A percentile compares a stretch with the other conserved stretches of the same genome.
Evolutionary conservation across 2,113 vertebrate genomes (phyloP).

Genomic region (Phocoena sinus): DNA sequence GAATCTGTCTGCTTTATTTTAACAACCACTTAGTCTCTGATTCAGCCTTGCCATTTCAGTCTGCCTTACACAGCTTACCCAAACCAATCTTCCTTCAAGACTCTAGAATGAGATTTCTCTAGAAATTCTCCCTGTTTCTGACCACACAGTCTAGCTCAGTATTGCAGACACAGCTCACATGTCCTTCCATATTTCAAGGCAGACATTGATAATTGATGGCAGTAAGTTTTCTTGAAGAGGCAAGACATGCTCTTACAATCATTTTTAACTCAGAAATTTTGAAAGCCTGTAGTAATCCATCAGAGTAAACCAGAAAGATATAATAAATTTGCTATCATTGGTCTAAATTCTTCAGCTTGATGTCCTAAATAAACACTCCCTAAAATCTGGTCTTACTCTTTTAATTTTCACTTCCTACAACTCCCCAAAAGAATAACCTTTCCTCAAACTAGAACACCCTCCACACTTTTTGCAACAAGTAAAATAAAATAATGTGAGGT

Average conservation of each 20-base stretch:
- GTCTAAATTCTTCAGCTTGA: not conserved
- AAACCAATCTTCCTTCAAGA: not conserved
- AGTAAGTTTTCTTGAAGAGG: not conserved
- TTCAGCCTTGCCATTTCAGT: not conserved
- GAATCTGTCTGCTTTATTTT: not conserved
- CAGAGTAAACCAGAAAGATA: not conserved
- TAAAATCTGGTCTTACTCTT: not conserved
- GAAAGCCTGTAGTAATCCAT: not conserved
- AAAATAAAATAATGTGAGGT: not conserved
- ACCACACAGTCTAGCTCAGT: not conserved
- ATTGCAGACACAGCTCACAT: not conserved
- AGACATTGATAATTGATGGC: not conserved
- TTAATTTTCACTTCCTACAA: not conserved
- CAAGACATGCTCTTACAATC: not conserved
- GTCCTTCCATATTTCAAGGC: not conserved
- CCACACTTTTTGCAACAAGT: not conserved
- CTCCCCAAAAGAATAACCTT: not conserved
- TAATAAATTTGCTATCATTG: not conserved
- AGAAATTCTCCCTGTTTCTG: not conserved
- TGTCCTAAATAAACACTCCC: not conserved
- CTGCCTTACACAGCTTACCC: not conserved
- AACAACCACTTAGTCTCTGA: not conserved
- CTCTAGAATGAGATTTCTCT: not conserved
- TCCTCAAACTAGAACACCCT: not conserved
- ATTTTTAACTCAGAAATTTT: constrained; percentile 27